Evolutionary conservation across 2,888 invertebrate species (phyloP).

Genomic region (Cryptocephalus moraei): DNA sequence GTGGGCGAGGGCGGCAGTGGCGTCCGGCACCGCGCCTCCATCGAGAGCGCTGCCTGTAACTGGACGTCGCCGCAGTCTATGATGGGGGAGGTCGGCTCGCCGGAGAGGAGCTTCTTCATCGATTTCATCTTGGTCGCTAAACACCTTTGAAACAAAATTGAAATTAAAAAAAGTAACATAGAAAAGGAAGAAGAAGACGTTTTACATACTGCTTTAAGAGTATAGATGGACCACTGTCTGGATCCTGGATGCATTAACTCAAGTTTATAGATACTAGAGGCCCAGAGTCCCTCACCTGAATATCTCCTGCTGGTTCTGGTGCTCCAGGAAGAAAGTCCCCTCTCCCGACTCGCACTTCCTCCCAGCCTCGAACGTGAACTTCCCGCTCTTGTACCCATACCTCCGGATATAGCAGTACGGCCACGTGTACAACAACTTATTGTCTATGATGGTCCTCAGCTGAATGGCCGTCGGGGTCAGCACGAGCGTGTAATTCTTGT

Average conservation of each 20-base stretch:
- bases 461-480: conserved; percentile 68
- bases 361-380: conserved; percentile 82
- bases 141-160: conserved; percentile 44
- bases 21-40: conserved; percentile 74
- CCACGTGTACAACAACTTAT: conserved; percentile 64
- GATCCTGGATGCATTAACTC: too few relatives aligned
- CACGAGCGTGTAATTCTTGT: conserved; percentile 57
- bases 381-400: conserved; percentile 77
- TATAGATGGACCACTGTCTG: too few relatives aligned
- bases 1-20: conserved; percentile 54
- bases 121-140: conserved; percentile 76
- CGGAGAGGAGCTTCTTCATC: conserved; percentile 74
- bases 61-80: conserved; percentile 67
- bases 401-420: conserved; percentile 74
- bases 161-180: not conserved
- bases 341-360: conserved; percentile 80
- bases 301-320: conserved; percentile 73
- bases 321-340: conserved; percentile 70
- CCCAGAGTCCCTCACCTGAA: conserved; percentile 34
- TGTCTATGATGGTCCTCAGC: conserved; percentile 54
- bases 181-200: too few relatives aligned
- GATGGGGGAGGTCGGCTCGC: conserved; percentile 45
- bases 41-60: conserved; percentile 60
- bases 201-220: too few relatives aligned
- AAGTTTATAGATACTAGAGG: not conserved